Conservation (phyloP, 1,140 invertebrate species). For the Tenebrio molitor region DNA sequence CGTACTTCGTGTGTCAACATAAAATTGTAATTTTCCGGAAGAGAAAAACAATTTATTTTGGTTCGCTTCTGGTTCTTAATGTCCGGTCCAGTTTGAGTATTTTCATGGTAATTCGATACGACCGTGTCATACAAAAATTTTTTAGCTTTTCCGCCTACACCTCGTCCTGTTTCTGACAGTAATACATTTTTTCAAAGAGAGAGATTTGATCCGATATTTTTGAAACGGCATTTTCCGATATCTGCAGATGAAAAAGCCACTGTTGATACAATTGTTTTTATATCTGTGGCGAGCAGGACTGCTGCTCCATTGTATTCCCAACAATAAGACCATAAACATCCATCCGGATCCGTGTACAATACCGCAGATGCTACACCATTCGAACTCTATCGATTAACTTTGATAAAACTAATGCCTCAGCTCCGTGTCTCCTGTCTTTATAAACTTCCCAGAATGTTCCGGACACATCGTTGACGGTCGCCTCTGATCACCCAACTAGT, state of each 20-base stretch:
- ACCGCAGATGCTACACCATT: constrained; percentile 35
- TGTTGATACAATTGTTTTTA: constrained; percentile 40
- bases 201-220: constrained; percentile 34
- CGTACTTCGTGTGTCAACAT: no score
- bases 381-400: constrained; percentile 36
- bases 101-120: no score
- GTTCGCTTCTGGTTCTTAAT: no score
- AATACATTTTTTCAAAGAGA: constrained; percentile 20
- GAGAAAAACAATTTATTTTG: no score
- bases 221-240: constrained; percentile 23
- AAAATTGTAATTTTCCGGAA: no score
- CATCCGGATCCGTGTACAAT: constrained; percentile 34
- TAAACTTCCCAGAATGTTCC: neutral
- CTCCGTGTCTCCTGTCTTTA: neutral
- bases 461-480: no score
- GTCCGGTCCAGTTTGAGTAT: no score
- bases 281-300: constrained; percentile 36
- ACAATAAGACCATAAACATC: constrained; percentile 40
- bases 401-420: constrained; percentile 5
- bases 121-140: no score
- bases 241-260: constrained; percentile 33
- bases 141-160: no score
- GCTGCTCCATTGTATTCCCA: constrained; percentile 32
- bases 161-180: neutral
- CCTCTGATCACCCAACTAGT: no score